Evolutionary conservation across 2,797 vertebrate genomes (phyloP).

Genomic region (Crax fasciolata): DNA sequence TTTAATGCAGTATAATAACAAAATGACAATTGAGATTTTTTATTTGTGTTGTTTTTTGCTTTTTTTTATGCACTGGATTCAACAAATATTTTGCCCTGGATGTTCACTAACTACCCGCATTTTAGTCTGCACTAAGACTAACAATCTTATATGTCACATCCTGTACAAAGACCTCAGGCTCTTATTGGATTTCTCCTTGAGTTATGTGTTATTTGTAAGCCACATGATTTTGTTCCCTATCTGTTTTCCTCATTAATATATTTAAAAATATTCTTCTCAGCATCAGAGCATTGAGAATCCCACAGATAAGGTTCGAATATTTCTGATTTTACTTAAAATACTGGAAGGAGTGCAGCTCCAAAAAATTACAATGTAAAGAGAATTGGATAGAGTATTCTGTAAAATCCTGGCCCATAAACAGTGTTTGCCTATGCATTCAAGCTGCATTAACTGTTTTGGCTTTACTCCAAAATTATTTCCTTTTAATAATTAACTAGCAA

Average conservation of each 20-base stretch:
- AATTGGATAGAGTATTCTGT: not conserved
- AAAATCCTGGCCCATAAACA: not conserved
- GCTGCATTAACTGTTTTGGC: not conserved
- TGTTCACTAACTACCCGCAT: not conserved
- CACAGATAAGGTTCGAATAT: not conserved
- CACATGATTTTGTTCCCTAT: not conserved
- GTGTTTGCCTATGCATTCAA: not conserved
- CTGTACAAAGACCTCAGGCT: not conserved
- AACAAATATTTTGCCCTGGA: not conserved
- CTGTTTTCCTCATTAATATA: not conserved
- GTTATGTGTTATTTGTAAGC: not conserved
- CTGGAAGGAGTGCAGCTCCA: not conserved
- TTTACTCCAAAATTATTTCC: not conserved
- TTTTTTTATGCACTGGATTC: not conserved
- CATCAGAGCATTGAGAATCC: not conserved
- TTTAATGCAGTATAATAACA: not conserved
- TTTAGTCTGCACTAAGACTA: not conserved
- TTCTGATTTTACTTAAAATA: not conserved
- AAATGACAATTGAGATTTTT: not conserved
- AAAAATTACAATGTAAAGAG: not conserved
- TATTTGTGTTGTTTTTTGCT: not conserved
- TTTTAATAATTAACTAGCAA: not conserved
- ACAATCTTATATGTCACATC: not conserved
- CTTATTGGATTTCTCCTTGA: not conserved
- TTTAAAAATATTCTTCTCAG: not conserved